Conservation (phyloP, 1,140 invertebrate species). For the Diabrotica undecimpunctata region DNA sequence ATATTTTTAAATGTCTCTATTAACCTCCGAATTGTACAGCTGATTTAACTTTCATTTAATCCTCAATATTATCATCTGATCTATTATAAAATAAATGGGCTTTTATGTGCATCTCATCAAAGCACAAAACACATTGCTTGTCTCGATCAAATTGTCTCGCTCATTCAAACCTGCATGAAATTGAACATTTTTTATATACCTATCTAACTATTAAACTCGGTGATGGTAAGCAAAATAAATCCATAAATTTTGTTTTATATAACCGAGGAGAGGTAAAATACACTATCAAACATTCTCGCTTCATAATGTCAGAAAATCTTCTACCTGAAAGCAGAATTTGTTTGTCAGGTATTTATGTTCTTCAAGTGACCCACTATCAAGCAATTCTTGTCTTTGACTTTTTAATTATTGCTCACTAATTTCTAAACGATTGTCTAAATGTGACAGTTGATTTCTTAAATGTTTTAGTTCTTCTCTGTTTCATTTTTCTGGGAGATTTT, state of each 20-base stretch:
- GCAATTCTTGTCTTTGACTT: background rate
- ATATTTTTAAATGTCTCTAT: too few relatives aligned
- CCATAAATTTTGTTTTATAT: constrained; percentile 4
- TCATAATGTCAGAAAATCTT: constrained; percentile 5
- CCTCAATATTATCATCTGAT: too few relatives aligned
- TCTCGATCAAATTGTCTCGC: too few relatives aligned
- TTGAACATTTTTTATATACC: background rate
- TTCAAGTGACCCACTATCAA: background rate
- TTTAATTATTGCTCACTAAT: background rate
- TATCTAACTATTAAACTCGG: background rate
- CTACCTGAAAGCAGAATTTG: constrained; percentile 4
- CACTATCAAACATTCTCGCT: constrained; percentile 4
- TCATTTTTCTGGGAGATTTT: constrained; percentile 3
- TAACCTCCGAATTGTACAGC: too few relatives aligned
- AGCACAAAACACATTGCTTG: too few relatives aligned
- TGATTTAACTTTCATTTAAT: too few relatives aligned
- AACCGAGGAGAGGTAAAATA: constrained; percentile 7
- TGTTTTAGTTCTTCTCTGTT: background rate
- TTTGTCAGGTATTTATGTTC: background rate
- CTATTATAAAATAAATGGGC: too few relatives aligned
- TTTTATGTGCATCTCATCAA: too few relatives aligned
- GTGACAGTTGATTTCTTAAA: background rate
- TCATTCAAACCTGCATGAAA: constrained; percentile 4
- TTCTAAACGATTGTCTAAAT: background rate
- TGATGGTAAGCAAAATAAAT: constrained; percentile 6